A percentile compares a stretch with the other conserved stretches of the same genome.
Conservation (phyloP, 2,797 vertebrate genomes). For the Neosilurus mollespiculum region DNA sequence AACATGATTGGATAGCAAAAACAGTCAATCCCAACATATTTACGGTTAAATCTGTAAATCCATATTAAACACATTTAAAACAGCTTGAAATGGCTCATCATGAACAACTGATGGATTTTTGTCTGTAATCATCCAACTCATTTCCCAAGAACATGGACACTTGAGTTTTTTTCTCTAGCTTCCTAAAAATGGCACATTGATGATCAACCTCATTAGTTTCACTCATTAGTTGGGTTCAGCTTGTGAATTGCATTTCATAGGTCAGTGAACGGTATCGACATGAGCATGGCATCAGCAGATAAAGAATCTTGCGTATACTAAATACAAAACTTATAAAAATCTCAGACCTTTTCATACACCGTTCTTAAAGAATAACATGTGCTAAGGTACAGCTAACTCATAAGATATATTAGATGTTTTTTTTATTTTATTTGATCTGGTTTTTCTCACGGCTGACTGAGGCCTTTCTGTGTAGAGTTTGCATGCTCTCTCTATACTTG, state of each 20-base stretch:
- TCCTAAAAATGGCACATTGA: conserved; percentile 32
- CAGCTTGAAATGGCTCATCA: conserved; percentile 4
- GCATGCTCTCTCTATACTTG: no score
- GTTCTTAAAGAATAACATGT: not conserved
- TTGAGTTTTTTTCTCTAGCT: conserved; percentile 21
- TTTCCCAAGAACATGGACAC: conserved; percentile 36
- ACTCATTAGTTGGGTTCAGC: conserved; percentile 57
- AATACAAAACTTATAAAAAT: conserved; percentile 7
- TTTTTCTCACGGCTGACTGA: no score
- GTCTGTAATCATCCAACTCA: conserved; percentile 31
- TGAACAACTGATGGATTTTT: conserved; percentile 25
- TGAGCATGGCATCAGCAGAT: not conserved
- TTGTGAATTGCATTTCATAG: conserved; percentile 63
- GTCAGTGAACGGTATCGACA: conserved; percentile 47
- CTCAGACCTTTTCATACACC: not conserved
- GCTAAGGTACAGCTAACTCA: not conserved
- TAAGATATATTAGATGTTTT: not conserved
- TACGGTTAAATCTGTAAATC: not conserved
- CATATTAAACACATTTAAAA: conserved; percentile 12
- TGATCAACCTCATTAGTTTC: conserved; percentile 52
- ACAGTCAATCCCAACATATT: not conserved
- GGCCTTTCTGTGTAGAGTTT: no score
- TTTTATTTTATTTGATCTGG: not conserved
- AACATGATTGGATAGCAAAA: not conserved
- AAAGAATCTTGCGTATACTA: conserved; percentile 6